Percentiles rank a stretch among this genome's conserved stretches.
These are phyloP conservation scores for Paralichthys olivaceus DNA, from an alignment of 2,113 vertebrate species.

Conservation along the genomic window DNA sequence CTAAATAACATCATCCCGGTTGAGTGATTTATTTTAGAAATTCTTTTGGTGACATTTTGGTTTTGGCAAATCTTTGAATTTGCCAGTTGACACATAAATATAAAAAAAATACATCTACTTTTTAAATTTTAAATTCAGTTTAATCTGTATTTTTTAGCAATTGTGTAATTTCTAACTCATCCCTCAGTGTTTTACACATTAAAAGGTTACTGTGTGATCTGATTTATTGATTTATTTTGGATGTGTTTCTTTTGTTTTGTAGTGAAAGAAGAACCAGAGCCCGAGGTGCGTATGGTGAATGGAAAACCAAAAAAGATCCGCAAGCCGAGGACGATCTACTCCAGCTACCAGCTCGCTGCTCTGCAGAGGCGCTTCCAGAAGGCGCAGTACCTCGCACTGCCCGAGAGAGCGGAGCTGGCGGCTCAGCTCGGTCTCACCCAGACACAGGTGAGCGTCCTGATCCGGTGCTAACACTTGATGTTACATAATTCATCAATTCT, in stretches of 20 bases:
- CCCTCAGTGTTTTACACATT: not conserved
- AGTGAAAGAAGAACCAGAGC: conserved; percentile 97
- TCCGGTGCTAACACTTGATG: not conserved
- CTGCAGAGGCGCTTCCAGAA: conserved; percentile 98
- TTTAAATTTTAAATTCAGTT: too few species aligned
- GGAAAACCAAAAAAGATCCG: conserved; percentile 99
- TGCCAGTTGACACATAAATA: not conserved
- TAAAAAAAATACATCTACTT: not conserved
- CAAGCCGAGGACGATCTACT: conserved; percentile 98
- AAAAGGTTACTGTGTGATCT: not conserved
- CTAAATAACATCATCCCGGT: not conserved
- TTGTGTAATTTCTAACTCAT: not conserved
- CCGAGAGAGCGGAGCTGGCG: conserved; percentile 95
- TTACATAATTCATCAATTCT: not conserved
- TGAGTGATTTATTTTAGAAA: not conserved
- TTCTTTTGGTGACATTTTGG: not conserved
- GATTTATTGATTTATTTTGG: not conserved
- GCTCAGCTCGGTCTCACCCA: conserved; percentile 97
- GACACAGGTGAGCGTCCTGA: conserved; percentile 88
- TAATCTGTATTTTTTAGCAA: not conserved
- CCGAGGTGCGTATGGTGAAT: conserved; percentile 98
- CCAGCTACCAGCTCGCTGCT: conserved; percentile 97
- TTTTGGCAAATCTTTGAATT: not conserved
- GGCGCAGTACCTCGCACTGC: conserved; percentile 96
- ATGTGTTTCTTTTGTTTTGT: conserved; percentile 45